Evolutionary conservation across 2,797 vertebrate species (phyloP).

Genomic region (Artibeus jamaicensis): DNA sequence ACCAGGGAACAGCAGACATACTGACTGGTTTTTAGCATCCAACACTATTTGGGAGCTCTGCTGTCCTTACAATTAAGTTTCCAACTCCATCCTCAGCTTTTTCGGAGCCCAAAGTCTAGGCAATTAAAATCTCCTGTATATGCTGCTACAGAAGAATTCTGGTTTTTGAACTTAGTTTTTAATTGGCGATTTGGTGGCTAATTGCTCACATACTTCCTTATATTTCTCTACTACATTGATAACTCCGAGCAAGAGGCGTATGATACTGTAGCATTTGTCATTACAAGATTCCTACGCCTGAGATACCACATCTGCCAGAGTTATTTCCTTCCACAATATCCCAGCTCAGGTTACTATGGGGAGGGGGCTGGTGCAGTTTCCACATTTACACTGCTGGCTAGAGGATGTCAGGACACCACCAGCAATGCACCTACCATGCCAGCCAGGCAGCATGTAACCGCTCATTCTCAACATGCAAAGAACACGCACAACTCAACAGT

Average conservation of each 20-base stretch:
- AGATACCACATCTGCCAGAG: not conserved
- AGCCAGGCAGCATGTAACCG: not conserved
- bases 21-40: not conserved
- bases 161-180: not conserved
- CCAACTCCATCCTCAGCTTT: not conserved
- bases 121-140: not conserved
- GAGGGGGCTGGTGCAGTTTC: not conserved
- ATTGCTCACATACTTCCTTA: not conserved
- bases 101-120: not conserved
- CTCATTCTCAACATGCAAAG: not conserved
- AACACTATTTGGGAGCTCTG: not conserved
- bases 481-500: not conserved
- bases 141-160: not conserved
- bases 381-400: not conserved
- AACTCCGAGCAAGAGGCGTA: not conserved
- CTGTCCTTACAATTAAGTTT: not conserved
- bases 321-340: not conserved
- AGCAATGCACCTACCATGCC: accelerated
- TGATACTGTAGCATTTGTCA: not conserved
- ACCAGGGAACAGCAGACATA: not conserved
- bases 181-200: not conserved
- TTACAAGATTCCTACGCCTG: not conserved
- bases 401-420: not conserved
- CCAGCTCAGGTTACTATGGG: not conserved
- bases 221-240: not conserved